Evolutionary conservation across 2,888 invertebrate species (phyloP).

Genomic region (Ashinkailepas kermadecensis): DNA sequence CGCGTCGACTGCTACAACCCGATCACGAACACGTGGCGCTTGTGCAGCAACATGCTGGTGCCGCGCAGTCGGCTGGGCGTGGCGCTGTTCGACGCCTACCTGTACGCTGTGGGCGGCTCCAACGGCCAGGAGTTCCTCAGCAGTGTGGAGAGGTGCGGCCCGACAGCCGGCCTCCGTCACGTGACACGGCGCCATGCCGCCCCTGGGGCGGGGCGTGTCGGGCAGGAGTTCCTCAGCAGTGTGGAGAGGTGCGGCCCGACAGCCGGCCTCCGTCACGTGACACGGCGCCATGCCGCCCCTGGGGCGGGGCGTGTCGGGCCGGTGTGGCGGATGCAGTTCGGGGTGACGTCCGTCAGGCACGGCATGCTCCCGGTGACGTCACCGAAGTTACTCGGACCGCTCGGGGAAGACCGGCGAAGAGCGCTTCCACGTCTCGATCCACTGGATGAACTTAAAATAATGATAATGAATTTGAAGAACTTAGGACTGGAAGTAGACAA

Average conservation of each 20-base stretch:
- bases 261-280: conserved; percentile 53
- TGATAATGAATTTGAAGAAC: too few relatives aligned
- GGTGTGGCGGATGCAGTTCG: too few relatives aligned
- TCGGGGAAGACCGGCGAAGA: too few relatives aligned
- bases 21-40: conserved; percentile 72
- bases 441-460: too few relatives aligned
- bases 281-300: conserved; percentile 67
- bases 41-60: conserved; percentile 69
- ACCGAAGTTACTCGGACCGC: too few relatives aligned
- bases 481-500: too few relatives aligned
- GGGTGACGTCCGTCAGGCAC: too few relatives aligned
- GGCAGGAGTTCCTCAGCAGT: conserved; percentile 73
- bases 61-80: conserved; percentile 84
- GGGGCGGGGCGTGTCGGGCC: conserved; percentile 38
- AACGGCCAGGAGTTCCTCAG: conserved; percentile 76
- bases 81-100: conserved; percentile 83
- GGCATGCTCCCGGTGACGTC: too few relatives aligned
- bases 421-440: too few relatives aligned
- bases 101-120: conserved; percentile 89
- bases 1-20: conserved; percentile 78
- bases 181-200: conserved; percentile 69
- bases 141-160: conserved; percentile 87
- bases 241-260: conserved; percentile 85
- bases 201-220: conserved; percentile 45
- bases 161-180: conserved; percentile 50